Base-by-base conservation (phyloP, 1,140 invertebrate species). In the Archivesica marissinica region DNA sequence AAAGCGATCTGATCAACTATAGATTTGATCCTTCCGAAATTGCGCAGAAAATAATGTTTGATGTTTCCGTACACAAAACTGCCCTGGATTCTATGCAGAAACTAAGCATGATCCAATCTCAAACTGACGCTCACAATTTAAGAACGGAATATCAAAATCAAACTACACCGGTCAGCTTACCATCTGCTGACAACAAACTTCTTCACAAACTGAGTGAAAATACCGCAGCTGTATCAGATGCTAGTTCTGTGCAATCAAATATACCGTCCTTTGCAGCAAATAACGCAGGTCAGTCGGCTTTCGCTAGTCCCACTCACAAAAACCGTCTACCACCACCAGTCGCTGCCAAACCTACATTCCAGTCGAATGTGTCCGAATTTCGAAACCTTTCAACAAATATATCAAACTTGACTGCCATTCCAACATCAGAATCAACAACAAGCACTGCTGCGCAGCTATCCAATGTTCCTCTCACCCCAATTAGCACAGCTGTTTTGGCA, bases 21-120 rank as follows among this genome's bases (percentile, higher is more conserved):
- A 66, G 78, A 20, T 59, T 89, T 44, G 85, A 86, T 70, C 89
- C 89, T 38, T 81, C 90, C 41, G 89, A 91, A 30, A 82, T 93
- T 54, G 91, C 91, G 2, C 70, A 88, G 68, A 90, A 89, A 50
- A 88, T 93, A 28, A 85, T 92, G 86, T 88, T 86, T n/a, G 92
- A 93, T 83, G 90, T 92, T 20, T 87, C 88, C 17, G 80, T 41
- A 23, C 82, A 92, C 41, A 88, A 88, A 59, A 87, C 78, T 59
- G 88, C 88, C 41, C 87, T 93, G 11, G 91, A 93, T 72, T 61
- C 78, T 13, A 86, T 92, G 86, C 92, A 93, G 83, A 87, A 81
- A 50, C 79, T 90, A 13, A 93, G 88, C 76, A 61, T 90, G 25
- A 78, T 78, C 2, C 75, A 85, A 30, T 28, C 75, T 17, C 75